These are phyloP conservation scores for Bombus confusus DNA, from an alignment of 1,140 invertebrate species.

Conservation along the genomic window DNA sequence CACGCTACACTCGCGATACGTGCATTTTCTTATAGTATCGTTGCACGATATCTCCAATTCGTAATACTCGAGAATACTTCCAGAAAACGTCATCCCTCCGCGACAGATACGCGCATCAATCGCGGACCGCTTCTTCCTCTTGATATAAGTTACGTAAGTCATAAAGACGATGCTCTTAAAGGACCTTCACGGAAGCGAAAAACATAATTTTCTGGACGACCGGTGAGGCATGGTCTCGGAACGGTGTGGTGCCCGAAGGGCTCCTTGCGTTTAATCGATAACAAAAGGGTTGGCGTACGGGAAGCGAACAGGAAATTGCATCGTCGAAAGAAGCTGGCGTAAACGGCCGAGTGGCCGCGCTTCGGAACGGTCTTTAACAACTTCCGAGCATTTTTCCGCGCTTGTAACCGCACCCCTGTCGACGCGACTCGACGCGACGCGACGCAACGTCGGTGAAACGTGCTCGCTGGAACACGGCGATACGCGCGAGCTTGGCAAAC, in stretches of 20 bases:
- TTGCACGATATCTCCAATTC: too few species aligned
- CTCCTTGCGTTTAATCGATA: constrained; percentile 30
- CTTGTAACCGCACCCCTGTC: not conserved
- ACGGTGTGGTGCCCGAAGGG: not conserved
- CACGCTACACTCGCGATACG: too few species aligned
- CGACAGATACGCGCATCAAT: too few species aligned
- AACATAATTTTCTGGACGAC: constrained; percentile 5
- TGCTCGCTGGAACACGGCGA: not conserved
- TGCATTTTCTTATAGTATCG: too few species aligned
- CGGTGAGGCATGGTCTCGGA: not conserved
- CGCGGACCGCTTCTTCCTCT: not conserved
- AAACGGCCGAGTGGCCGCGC: not conserved
- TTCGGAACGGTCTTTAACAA: constrained; percentile 44
- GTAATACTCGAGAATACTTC: too few species aligned
- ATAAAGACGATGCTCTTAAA: not conserved
- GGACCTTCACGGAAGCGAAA: not conserved
- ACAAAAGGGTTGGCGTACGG: constrained; percentile 22
- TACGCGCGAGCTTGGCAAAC: constrained; percentile 22
- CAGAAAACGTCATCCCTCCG: too few species aligned
- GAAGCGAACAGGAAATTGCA: constrained; percentile 21
- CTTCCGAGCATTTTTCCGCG: constrained; percentile 53
- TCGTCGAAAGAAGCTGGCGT: constrained; percentile 35
- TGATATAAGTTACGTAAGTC: not conserved
- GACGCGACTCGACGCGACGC: not conserved
- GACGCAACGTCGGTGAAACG: constrained; percentile 7